A percentile compares a stretch with the other conserved stretches of the same genome.
phyloP scores from a whole-genome alignment of 2,888 invertebrate genomes.

The Heliconius charithonia region DNA sequence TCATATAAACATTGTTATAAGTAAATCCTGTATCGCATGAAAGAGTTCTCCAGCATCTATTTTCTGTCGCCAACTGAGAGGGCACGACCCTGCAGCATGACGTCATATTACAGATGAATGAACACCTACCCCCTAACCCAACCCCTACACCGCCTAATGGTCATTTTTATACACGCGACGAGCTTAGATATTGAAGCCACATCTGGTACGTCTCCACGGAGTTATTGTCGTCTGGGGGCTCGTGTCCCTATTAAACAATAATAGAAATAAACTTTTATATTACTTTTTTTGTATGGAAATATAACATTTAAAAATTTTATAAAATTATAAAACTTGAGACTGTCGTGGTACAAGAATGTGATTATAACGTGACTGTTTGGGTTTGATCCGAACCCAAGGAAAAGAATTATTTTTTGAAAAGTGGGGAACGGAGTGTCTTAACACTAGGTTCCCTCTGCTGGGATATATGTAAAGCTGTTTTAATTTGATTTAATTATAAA shows the following conservation, averaged over 20 bases:
- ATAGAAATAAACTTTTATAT: slow-evolving; percentile 10
- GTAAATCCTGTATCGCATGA: slow-evolving; percentile 48
- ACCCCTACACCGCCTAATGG: slow-evolving; percentile 56
- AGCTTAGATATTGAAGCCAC: slow-evolving; percentile 65
- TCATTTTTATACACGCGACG: slow-evolving; percentile 63
- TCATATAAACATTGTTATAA: not conserved
- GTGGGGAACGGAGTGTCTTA: too few relatives aligned
- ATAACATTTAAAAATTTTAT: not conserved
- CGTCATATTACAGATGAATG: slow-evolving; percentile 79
- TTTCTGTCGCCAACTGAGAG: slow-evolving; percentile 60
- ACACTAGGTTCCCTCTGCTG: too few relatives aligned
- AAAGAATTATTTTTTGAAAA: too few relatives aligned
- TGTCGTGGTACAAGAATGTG: too few relatives aligned
- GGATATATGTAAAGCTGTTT: too few relatives aligned
- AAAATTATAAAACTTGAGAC: too few relatives aligned
- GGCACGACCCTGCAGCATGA: slow-evolving; percentile 76
- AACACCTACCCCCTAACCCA: slow-evolving; percentile 61
- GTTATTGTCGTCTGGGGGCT: slow-evolving; percentile 45
- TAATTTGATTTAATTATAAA: too few relatives aligned
- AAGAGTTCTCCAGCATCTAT: slow-evolving; percentile 57
- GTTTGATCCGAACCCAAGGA: too few relatives aligned
- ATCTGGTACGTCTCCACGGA: slow-evolving; percentile 58
- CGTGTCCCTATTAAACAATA: slow-evolving; percentile 31
- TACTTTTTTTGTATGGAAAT: not conserved
- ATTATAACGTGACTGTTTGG: too few relatives aligned